Evolutionary conservation across 92 coral and sea anemone genomes (phyloP).

Genomic region (Siderastrea siderea): DNA sequence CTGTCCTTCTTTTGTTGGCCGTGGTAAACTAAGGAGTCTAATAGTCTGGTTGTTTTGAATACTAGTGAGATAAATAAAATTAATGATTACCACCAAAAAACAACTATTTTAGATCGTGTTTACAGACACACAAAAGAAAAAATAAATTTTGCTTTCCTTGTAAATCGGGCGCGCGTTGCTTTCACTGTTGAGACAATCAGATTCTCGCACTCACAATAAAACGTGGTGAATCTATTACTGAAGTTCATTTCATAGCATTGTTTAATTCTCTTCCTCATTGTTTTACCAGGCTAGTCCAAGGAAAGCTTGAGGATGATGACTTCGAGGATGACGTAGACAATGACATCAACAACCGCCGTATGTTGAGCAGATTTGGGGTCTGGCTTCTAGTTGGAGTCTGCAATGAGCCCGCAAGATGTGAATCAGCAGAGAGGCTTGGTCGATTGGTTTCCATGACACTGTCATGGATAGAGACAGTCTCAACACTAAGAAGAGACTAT

Average conservation of each 20-base stretch:
- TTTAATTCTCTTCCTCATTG: neutral
- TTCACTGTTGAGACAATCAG: too few relatives aligned
- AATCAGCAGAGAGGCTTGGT: slow-evolving; percentile 90
- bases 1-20: too few relatives aligned
- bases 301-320: slow-evolving; percentile 73
- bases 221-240: too few relatives aligned
- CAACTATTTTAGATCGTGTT: too few relatives aligned
- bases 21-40: too few relatives aligned
- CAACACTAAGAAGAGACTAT: slow-evolving; percentile 85
- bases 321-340: slow-evolving; percentile 87
- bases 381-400: slow-evolving; percentile 95
- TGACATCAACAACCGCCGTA: slow-evolving; percentile 92
- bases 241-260: neutral
- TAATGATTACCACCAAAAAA: too few relatives aligned
- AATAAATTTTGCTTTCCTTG: too few relatives aligned
- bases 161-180: too few relatives aligned
- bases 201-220: too few relatives aligned
- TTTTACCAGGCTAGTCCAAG: slow-evolving; percentile 71
- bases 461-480: slow-evolving; percentile 95
- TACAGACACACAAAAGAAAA: too few relatives aligned
- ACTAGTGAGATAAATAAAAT: too few relatives aligned
- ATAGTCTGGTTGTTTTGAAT: too few relatives aligned
- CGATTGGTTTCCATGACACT: slow-evolving; percentile 94
- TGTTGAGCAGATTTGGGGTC: slow-evolving; percentile 97
- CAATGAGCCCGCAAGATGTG: slow-evolving; percentile 83